Evolutionary conservation across 2,888 invertebrate genomes (phyloP).

Genomic region (Xestobium rufovillosum): DNA sequence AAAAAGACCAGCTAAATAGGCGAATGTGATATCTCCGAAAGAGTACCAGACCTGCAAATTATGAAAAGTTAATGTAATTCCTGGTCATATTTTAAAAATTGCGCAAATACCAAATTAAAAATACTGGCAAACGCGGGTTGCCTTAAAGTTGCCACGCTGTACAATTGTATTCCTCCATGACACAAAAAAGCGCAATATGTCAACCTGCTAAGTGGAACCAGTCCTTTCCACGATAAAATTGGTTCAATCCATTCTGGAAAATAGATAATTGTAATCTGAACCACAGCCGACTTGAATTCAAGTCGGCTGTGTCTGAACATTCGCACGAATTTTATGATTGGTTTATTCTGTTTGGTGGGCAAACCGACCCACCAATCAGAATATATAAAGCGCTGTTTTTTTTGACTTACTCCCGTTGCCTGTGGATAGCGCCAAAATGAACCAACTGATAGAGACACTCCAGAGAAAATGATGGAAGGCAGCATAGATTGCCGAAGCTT

Average conservation of each 20-base stretch:
- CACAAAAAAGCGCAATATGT: constrained; percentile 33
- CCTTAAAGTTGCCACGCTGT: constrained; percentile 27
- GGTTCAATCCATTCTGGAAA: constrained; percentile 30
- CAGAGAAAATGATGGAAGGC: constrained; percentile 34
- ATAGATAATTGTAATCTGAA: neutral
- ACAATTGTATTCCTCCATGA: constrained; percentile 32
- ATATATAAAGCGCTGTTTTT: no score
- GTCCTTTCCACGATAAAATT: constrained; percentile 31
- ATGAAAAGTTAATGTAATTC: constrained; percentile 5
- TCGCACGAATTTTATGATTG: no score
- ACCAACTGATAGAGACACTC: constrained; percentile 34
- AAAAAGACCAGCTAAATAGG: constrained; percentile 29
- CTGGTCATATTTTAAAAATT: neutral
- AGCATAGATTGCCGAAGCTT: constrained; percentile 33
- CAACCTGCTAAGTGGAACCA: constrained; percentile 30
- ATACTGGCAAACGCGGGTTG: constrained; percentile 28
- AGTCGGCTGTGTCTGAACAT: no score
- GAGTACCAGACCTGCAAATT: constrained; percentile 26
- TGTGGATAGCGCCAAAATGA: constrained; percentile 34
- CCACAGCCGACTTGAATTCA: no score
- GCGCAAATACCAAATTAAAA: constrained; percentile 28
- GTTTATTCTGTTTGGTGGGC: no score
- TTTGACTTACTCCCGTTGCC: constrained; percentile 35
- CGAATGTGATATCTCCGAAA: constrained; percentile 30
- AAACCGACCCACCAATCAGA: no score